Base-by-base conservation (phyloP, 2,113 vertebrate genomes). In the Channa argus region DNA sequence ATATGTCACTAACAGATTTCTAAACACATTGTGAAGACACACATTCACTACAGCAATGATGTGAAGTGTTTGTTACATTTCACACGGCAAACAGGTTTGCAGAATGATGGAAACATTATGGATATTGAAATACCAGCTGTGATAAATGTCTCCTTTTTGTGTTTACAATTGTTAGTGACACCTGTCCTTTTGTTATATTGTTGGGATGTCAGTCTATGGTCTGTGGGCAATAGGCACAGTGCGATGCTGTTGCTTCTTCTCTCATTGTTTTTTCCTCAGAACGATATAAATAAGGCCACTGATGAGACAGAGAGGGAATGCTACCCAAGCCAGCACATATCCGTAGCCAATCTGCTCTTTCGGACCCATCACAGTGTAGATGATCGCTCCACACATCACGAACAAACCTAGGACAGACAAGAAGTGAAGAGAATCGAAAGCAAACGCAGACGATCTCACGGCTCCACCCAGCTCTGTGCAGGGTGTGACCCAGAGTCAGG, bases 281-380 rank as follows among this genome's bases (percentile, higher is more conserved):
- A 99, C 94, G 84, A 98, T 92, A 9, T 99, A 99, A 94, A 99
- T 63, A 77, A 98, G 91, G 34, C 97, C 97, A 0, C 98, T 99
- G 91, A 96, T 90, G 33, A 98, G 93, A 41, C 95, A 94, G 71
- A 99, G 86, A 3, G 98, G 98, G 91, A 99, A 98, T 4, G 97
- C 95, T 90, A 98, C 89, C 98, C 98, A 99, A 5, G 97, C 97
- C 92, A 99, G 87, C 85, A 97, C 95, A 53, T 98, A 99, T 77
- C 97, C 91, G 0, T 96, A 99, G 79, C 98, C 98, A 33, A 83
- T 88, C 3, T 68, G 72, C 0, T 69, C 78, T 15, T 94, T 92
- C 0, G 92, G 82, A 82, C 94, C 92, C 92, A 95, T 95, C 91
- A 97, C 97, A 0, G 98, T 99, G 94, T 96, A 99, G 93, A 99